A percentile compares a stretch with the other conserved stretches of the same genome.
These are phyloP conservation scores for Semicossyphus pulcher DNA, from an alignment of 2,113 vertebrate genomes.

Conservation along the genomic window DNA sequence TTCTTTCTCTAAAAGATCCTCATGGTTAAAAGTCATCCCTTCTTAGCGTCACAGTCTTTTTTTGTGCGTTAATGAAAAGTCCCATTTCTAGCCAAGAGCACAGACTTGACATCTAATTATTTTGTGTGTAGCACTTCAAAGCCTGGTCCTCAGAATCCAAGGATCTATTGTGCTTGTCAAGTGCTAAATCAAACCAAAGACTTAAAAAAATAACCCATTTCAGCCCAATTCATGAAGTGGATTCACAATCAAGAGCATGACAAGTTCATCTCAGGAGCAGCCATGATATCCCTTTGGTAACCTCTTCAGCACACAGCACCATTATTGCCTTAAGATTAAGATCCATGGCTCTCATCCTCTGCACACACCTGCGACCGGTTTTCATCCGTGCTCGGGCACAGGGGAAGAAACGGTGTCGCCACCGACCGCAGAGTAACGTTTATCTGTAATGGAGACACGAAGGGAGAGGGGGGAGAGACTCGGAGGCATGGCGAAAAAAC, in stretches of 20 bases:
- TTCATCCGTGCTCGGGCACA: slow-evolving; percentile 8
- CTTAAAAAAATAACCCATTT: slow-evolving; percentile 16
- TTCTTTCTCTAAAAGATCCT: slow-evolving; percentile 12
- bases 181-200: slow-evolving; percentile 41
- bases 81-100: slow-evolving; percentile 3
- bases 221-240: slow-evolving; percentile 31
- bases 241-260: slow-evolving; percentile 38
- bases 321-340: slow-evolving; percentile 73
- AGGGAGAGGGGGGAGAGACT: background rate
- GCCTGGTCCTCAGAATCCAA: slow-evolving; percentile 8
- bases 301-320: slow-evolving; percentile 42
- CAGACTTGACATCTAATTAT: slow-evolving; percentile 47
- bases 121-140: slow-evolving; percentile 38
- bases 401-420: slow-evolving; percentile 45
- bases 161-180: slow-evolving; percentile 43
- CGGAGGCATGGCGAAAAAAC: slow-evolving; percentile 2
- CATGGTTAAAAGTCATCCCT: slow-evolving; percentile 11
- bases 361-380: slow-evolving; percentile 75
- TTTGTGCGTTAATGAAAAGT: slow-evolving; percentile 28
- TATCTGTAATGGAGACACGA: slow-evolving; percentile 60
- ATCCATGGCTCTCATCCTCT: slow-evolving; percentile 63
- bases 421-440: slow-evolving; percentile 49
- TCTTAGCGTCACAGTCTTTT: background rate
- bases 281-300: slow-evolving; percentile 44
- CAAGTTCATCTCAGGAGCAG: slow-evolving; percentile 28